A percentile compares a stretch with the other conserved stretches of the same genome.
Conservation (phyloP, 2,888 invertebrate genomes). For the Pinctada fucata region DNA sequence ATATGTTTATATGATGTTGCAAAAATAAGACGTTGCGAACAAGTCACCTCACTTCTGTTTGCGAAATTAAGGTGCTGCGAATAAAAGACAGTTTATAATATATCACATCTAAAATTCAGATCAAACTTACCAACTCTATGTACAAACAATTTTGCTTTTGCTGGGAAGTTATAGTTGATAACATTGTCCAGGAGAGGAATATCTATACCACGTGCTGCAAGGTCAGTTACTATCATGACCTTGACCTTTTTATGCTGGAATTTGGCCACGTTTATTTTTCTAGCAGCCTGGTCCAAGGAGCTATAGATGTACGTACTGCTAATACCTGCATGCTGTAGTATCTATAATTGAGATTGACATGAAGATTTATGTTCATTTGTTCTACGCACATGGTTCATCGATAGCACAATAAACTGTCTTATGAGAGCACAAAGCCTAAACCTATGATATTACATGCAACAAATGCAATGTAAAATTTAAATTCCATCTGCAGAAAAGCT, state of each 20-base stretch:
- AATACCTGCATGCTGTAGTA: conserved; percentile 82
- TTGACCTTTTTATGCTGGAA: conserved; percentile 84
- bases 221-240: conserved; percentile 95
- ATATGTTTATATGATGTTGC: no score
- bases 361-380: no score
- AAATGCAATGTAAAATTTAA: no score
- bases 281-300: conserved; percentile 93
- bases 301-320: conserved; percentile 95
- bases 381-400: no score
- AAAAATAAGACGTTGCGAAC: no score
- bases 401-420: no score
- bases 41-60: no score
- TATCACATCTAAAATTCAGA: not conserved
- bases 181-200: conserved; percentile 97
- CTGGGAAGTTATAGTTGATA: conserved; percentile 97
- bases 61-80: no score
- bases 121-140: conserved; percentile 93
- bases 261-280: conserved; percentile 93
- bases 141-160: conserved; percentile 96
- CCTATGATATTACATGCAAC: no score
- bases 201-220: conserved; percentile 98
- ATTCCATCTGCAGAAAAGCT: no score
- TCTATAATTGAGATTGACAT: conserved; percentile 76
- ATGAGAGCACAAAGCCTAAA: no score
- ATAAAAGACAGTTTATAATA: no score